Percentiles rank a stretch among this genome's conserved stretches.
phyloP scores from a whole-genome alignment of 2,888 invertebrate species.

The Monochamus alternatus region DNA sequence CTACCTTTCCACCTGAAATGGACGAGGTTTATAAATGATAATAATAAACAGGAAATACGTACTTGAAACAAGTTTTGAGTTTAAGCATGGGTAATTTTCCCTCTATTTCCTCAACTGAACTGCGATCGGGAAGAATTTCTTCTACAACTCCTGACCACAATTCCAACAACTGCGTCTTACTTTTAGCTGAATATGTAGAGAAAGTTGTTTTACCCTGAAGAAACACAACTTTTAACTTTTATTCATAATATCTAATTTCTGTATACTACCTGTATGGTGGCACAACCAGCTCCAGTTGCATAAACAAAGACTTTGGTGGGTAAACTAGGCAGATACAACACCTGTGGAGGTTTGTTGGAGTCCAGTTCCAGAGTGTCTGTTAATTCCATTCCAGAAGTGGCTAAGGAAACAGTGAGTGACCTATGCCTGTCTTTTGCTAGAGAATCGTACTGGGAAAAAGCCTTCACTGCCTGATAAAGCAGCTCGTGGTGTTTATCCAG shows the following conservation, averaged over 20 bases:
- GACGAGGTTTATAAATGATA: slow-evolving; percentile 33
- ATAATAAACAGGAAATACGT: slow-evolving; percentile 41
- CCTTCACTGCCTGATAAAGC: slow-evolving; percentile 76
- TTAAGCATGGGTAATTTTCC: slow-evolving; percentile 78
- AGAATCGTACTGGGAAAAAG: slow-evolving; percentile 76
- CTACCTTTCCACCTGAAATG: slow-evolving; percentile 75
- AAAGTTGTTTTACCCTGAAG: slow-evolving; percentile 77
- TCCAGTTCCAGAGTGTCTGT: slow-evolving; percentile 78
- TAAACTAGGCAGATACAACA: slow-evolving; percentile 76
- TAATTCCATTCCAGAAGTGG: slow-evolving; percentile 81
- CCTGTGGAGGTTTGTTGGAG: slow-evolving; percentile 72
- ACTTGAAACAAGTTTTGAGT: slow-evolving; percentile 79
- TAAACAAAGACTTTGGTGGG: slow-evolving; percentile 82
- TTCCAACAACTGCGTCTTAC: slow-evolving; percentile 74
- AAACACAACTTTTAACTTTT: slow-evolving; percentile 7
- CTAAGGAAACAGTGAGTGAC: slow-evolving; percentile 78
- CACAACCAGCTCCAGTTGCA: slow-evolving; percentile 80
- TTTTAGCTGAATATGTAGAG: slow-evolving; percentile 76
- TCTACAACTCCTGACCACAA: slow-evolving; percentile 78
- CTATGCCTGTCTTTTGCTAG: slow-evolving; percentile 77
- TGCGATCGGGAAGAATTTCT: slow-evolving; percentile 77
- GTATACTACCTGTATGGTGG: slow-evolving; percentile 76
- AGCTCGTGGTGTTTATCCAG: slow-evolving; percentile 77
- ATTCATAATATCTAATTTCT: neutral
- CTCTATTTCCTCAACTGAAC: slow-evolving; percentile 78